phyloP scores from a whole-genome alignment of 2,113 vertebrate genomes.

The Nettapus auritus region DNA sequence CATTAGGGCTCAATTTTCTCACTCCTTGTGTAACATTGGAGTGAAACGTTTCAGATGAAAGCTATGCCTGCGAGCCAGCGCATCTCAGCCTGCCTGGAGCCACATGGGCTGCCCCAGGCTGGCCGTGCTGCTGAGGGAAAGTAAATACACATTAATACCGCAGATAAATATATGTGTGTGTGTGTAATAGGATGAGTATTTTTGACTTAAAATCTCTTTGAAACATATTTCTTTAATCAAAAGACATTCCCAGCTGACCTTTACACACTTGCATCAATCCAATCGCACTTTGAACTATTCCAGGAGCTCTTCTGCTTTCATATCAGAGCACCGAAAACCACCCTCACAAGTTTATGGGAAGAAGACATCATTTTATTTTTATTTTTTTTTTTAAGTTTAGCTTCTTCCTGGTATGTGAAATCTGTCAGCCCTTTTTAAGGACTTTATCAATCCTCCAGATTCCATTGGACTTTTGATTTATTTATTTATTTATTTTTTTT shows the following conservation, averaged over 20 bases:
- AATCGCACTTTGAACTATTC: background rate
- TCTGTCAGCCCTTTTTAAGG: background rate
- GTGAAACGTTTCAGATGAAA: background rate
- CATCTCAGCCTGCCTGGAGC: background rate
- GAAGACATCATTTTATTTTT: background rate
- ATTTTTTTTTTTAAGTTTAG: background rate
- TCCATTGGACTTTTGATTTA: background rate
- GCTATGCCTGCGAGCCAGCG: background rate
- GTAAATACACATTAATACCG: background rate
- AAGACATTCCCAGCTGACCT: background rate
- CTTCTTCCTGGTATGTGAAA: background rate
- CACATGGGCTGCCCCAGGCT: background rate
- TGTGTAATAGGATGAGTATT: background rate
- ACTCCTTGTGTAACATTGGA: background rate
- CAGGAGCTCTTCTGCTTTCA: background rate
- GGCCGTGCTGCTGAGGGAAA: background rate
- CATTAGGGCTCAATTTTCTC: background rate
- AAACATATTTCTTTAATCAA: background rate
- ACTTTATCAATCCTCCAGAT: background rate
- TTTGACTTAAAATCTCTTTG: background rate
- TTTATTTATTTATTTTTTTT: no score
- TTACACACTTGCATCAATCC: background rate
- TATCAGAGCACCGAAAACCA: background rate
- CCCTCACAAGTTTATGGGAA: background rate
- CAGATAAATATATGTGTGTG: no score